A percentile compares a stretch with the other conserved stretches of the same genome.
These are phyloP conservation scores for Beris morrisii DNA, from an alignment of 2,888 invertebrate species.

Conservation along the genomic window DNA sequence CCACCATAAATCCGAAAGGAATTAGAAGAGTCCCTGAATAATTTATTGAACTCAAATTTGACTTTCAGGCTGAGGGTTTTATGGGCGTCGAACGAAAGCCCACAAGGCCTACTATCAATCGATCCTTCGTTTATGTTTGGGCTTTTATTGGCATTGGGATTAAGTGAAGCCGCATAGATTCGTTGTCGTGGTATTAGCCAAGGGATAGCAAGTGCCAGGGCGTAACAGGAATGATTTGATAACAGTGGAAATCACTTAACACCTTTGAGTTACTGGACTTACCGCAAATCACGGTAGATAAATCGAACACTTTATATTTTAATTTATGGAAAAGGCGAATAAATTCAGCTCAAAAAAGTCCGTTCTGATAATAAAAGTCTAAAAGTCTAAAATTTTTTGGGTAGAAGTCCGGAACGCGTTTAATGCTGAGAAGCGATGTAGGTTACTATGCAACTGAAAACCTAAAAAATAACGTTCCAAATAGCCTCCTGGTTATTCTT, in stretches of 20 bases:
- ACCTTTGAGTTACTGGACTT: not conserved
- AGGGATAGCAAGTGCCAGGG: not conserved
- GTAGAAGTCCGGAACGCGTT: too few species aligned
- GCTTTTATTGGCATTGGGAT: constrained; percentile 22
- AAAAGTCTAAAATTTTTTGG: too few species aligned
- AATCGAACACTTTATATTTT: too few species aligned
- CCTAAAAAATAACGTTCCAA: too few species aligned
- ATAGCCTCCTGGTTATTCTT: too few species aligned
- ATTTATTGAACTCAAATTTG: constrained; percentile 16
- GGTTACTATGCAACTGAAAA: too few species aligned
- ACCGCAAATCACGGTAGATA: too few species aligned
- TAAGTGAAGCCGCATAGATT: constrained; percentile 17
- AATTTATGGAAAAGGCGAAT: too few species aligned
- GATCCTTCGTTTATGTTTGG: constrained; percentile 24
- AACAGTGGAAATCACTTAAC: constrained; percentile 21
- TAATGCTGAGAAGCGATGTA: too few species aligned
- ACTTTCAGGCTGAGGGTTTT: not conserved
- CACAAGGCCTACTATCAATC: constrained; percentile 17
- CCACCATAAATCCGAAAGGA: too few species aligned
- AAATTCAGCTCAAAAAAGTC: too few species aligned
- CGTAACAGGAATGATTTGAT: constrained; percentile 6
- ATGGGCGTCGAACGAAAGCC: constrained; percentile 4
- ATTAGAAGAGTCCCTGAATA: constrained; percentile 11
- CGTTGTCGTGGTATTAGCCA: not conserved
- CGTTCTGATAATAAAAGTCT: too few species aligned